Percentiles rank a stretch among this genome's conserved stretches.
Evolutionary conservation across 2,113 vertebrate species (phyloP).

Genomic region (Theristicus caerulescens): DNA sequence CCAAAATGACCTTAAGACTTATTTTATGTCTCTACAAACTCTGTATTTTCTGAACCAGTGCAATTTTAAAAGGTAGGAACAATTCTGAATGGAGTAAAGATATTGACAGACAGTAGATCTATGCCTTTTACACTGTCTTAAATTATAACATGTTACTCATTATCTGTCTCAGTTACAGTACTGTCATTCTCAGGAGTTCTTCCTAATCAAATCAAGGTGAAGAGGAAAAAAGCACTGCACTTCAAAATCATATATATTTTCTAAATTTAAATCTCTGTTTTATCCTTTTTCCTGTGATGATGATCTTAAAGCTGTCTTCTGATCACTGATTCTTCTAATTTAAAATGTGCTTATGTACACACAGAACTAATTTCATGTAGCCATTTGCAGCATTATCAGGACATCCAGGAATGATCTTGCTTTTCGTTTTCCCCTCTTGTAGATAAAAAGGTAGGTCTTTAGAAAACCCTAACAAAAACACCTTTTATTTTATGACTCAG

Average conservation of each 20-base stretch:
- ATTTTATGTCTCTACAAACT: background rate
- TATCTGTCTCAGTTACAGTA: background rate
- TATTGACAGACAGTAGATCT: background rate
- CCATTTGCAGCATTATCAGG: background rate
- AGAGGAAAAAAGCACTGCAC: background rate
- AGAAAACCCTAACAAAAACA: background rate
- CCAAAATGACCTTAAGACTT: background rate
- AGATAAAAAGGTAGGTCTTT: background rate
- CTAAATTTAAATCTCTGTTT: background rate
- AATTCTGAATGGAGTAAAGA: background rate
- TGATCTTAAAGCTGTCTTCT: background rate
- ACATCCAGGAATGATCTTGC: background rate
- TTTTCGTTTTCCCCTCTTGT: background rate
- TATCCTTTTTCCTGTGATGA: background rate
- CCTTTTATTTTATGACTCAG: background rate
- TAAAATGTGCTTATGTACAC: background rate
- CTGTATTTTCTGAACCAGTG: background rate
- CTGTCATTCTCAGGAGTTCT: background rate
- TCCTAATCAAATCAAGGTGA: background rate
- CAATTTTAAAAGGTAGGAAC: background rate
- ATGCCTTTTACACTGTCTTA: background rate
- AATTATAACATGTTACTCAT: background rate
- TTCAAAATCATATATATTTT: background rate
- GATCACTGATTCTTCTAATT: background rate
- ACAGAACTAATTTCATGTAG: background rate